phyloP scores from a whole-genome alignment of 2,113 vertebrate species.

The Dicaeum eximium region DNA sequence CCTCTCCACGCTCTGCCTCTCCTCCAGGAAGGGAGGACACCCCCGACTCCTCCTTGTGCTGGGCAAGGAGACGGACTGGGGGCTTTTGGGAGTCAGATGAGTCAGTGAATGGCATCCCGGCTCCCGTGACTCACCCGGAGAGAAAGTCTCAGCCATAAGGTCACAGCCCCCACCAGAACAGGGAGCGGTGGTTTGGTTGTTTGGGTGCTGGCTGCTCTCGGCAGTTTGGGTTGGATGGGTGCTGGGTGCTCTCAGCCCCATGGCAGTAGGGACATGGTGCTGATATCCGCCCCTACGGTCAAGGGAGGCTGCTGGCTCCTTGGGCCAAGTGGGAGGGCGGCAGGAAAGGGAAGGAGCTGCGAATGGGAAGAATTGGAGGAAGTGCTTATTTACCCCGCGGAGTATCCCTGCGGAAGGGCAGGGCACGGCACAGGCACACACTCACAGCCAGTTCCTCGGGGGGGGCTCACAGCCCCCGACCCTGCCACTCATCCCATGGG shows the following conservation, averaged over 20 bases:
- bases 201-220: background rate
- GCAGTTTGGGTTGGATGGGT: background rate
- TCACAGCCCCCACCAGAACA: background rate
- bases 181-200: fast-evolving
- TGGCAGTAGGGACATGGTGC: fast-evolving
- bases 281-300: background rate
- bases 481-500: background rate
- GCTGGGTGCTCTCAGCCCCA: background rate
- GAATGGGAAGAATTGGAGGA: slow-evolving; percentile 57
- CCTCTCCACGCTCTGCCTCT: background rate
- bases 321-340: background rate
- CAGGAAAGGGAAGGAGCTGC: slow-evolving; percentile 63
- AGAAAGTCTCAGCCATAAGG: background rate
- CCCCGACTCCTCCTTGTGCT: fast-evolving
- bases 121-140: background rate
- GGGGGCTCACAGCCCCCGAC: background rate
- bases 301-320: background rate
- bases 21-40: background rate
- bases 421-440: background rate
- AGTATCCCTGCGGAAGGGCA: slow-evolving; percentile 54
- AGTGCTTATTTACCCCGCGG: slow-evolving; percentile 28
- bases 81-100: background rate
- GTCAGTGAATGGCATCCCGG: background rate
- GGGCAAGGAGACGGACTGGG: background rate
- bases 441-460: background rate